A percentile compares a stretch with the other conserved stretches of the same genome.
These are phyloP conservation scores for Spatulosminthurus flaviceps DNA, from an alignment of 2,888 invertebrate species.

Conservation along the genomic window DNA sequence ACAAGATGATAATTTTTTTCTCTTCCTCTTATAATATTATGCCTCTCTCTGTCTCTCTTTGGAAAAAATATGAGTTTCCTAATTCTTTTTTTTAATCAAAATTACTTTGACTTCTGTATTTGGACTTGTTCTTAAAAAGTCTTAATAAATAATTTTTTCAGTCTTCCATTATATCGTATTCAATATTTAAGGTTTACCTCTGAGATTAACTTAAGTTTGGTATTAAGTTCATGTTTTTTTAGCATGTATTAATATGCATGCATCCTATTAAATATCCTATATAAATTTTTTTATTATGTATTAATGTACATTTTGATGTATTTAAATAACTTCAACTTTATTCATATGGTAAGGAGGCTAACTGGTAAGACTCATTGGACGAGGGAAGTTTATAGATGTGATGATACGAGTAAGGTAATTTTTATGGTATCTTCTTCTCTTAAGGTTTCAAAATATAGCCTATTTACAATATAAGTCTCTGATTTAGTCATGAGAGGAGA, in stretches of 20 bases:
- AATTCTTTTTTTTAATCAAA: conserved; percentile 39
- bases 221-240: too few species aligned
- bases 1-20: not conserved
- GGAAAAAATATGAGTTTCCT: conserved; percentile 27
- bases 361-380: too few species aligned
- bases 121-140: not conserved
- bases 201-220: too few species aligned
- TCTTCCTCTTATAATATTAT: not conserved
- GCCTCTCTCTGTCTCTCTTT: conserved; percentile 18
- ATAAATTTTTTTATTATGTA: too few species aligned
- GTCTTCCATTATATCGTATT: not conserved
- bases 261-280: too few species aligned
- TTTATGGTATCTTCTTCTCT: not conserved
- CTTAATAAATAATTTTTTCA: not conserved
- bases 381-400: too few species aligned
- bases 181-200: too few species aligned
- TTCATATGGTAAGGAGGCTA: too few species aligned
- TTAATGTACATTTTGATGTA: not conserved
- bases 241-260: too few species aligned
- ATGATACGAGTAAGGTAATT: not conserved
- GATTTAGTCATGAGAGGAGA: conserved; percentile 20
- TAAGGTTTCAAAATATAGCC: not conserved
- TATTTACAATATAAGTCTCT: conserved; percentile 6
- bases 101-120: conserved; percentile 1
- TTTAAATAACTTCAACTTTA: too few species aligned